A percentile compares a stretch with the other conserved stretches of the same genome.
phyloP scores from a whole-genome alignment of 2,797 vertebrate species.

The Acrossocheilus wenchowensis region DNA sequence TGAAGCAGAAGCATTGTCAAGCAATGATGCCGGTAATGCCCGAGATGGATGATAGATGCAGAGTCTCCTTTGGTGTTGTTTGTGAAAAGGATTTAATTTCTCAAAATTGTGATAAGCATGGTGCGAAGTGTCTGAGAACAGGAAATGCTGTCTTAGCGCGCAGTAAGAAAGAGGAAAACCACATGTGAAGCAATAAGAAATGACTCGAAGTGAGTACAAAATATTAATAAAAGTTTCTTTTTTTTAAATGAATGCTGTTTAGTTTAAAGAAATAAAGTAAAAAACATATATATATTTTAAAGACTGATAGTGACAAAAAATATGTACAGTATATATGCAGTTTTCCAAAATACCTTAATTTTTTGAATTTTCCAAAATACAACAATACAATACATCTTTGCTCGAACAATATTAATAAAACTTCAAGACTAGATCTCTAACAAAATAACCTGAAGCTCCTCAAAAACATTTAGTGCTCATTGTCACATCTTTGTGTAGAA shows the following conservation, averaged over 20 bases:
- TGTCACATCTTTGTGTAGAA: not conserved
- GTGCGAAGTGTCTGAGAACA: not conserved
- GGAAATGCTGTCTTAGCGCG: slow-evolving; percentile 46
- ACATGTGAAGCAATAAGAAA: not conserved
- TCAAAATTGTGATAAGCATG: not conserved
- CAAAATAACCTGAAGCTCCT: not conserved
- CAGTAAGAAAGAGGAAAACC: not conserved
- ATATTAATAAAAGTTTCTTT: not conserved
- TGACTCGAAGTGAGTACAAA: not conserved
- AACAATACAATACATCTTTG: not conserved
- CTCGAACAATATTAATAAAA: not conserved
- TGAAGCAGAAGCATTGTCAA: slow-evolving; percentile 34
- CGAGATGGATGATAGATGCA: not conserved
- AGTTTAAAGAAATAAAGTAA: not conserved
- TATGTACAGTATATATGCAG: not conserved
- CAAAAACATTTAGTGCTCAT: slow-evolving; percentile 2
- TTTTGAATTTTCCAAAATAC: not conserved
- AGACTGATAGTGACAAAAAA: not conserved
- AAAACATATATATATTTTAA: not conserved
- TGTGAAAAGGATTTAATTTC: not conserved
- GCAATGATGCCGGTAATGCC: not conserved
- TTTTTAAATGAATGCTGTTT: not conserved
- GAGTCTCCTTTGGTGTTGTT: not conserved
- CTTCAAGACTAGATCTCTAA: not conserved
- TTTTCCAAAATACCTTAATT: not conserved